Evolutionary conservation across 2,113 vertebrate genomes (phyloP), one percentile per base, ranked within the genome.

Genomic region (Mystacornis crossleyi): DNA sequence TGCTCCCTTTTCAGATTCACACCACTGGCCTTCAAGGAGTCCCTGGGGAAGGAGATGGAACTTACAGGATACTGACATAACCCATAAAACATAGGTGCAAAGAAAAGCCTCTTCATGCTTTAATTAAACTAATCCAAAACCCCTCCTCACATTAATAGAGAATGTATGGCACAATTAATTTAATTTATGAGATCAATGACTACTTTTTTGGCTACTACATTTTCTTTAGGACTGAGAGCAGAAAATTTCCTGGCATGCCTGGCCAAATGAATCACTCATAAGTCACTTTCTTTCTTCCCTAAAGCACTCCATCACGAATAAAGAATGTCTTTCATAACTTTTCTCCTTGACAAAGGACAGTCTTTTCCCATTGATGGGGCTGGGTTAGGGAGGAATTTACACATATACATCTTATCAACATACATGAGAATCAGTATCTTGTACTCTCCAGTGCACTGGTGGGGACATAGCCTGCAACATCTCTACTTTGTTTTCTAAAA

Each of bases 311-410:
- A 33, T 69, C 78, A 90, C 1, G 3, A 90, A 97, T 96, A 97
- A 97, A 96, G 90, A 97, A 86, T 50, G 90, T 82, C 96, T 94
- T 97, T 97, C 95, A 97, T 71, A 96, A 95, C 31, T 81, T 91
- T 92, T 82, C 69, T 94, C 60, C 85, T 83, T 83, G 91, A 97
- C 91, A 96, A 94, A 96, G 88, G 45, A 81, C 75, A 82, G 25
- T 86, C 74, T 94, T 89, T 84, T 91, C 93, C 77, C 74, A 90
- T 43, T 75, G 72, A 81, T 73, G 70, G 31, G 40, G 55, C 58
- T 6, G 13, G 53, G 54, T 69, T 70, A 85, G 38, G 48, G 55
- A 67, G 73, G 65, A 84, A 94, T 75, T 80, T 90, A 90, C 54
- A 86, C 73, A 50, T 70, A 58, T 20, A 93, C 45, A 25, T 97